A percentile compares a stretch with the other conserved stretches of the same genome.
These are phyloP conservation scores for Vidua chalybeata DNA, from an alignment of 2,113 vertebrate genomes.

Conservation along the genomic window DNA sequence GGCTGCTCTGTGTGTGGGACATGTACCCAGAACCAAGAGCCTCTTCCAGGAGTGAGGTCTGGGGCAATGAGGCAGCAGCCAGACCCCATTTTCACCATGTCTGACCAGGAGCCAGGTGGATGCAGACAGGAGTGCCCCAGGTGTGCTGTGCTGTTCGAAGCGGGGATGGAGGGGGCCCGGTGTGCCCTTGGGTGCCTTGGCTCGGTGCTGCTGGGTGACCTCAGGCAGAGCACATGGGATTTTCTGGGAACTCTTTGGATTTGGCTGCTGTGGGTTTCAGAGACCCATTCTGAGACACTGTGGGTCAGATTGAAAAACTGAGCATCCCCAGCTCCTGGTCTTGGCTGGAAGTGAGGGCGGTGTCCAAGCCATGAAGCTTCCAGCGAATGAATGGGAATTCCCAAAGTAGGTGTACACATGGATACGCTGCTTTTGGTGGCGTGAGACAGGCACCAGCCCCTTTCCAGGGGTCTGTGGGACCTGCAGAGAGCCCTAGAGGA, in stretches of 20 bases:
- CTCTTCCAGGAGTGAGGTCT: background rate
- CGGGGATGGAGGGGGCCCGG: accelerated
- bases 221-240: background rate
- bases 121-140: background rate
- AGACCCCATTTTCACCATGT: background rate
- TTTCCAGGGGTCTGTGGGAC: background rate
- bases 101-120: background rate
- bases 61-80: background rate
- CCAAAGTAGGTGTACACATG: background rate
- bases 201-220: background rate
- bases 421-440: accelerated
- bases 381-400: background rate
- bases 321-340: background rate
- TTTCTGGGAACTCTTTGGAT: background rate
- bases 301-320: background rate
- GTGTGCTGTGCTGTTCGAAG: background rate
- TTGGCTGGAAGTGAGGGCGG: background rate
- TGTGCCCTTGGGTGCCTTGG: background rate
- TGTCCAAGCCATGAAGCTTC: background rate
- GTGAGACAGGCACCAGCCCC: background rate
- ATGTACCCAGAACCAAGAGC: background rate
- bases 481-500: background rate
- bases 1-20: background rate
- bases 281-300: background rate
- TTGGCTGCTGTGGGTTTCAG: background rate